These are phyloP conservation scores for Pomatostomus ruficeps DNA, from an alignment of 2,113 vertebrate species.

Conservation along the genomic window DNA sequence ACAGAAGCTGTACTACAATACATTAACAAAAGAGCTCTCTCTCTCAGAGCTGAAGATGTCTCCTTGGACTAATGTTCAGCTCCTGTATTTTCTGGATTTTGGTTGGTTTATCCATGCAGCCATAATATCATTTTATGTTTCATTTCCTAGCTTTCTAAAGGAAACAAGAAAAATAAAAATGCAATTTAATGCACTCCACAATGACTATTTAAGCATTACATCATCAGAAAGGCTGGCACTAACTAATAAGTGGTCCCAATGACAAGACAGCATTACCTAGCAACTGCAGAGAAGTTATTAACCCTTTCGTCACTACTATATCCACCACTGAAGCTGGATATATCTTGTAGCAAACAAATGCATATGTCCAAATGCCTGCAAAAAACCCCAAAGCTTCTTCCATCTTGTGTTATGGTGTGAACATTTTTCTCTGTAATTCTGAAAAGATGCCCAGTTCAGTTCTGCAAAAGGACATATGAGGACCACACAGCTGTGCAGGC, in stretches of 20 bases:
- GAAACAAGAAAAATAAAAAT: conserved; percentile 11
- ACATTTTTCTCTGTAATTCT: conserved; percentile 24
- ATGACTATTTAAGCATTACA: conserved; percentile 40
- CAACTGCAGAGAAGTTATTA: conserved; percentile 46
- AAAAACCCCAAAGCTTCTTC: neutral
- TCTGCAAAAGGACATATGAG: neutral
- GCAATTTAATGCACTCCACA: neutral
- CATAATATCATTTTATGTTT: conserved; percentile 25
- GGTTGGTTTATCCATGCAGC: conserved; percentile 13
- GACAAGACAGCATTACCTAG: conserved; percentile 56
- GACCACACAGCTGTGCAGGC: neutral
- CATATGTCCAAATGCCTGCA: neutral
- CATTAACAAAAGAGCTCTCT: neutral
- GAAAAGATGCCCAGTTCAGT: neutral
- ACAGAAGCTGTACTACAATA: neutral
- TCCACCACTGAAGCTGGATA: neutral
- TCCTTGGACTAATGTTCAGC: conserved; percentile 22
- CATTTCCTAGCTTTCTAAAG: conserved; percentile 36
- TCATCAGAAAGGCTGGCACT: conserved; percentile 55
- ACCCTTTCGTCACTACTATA: conserved; percentile 15
- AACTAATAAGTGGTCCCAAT: conserved; percentile 6
- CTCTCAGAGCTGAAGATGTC: neutral
- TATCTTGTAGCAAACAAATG: neutral
- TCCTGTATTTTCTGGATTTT: neutral
- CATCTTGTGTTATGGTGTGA: neutral